Evolutionary conservation across 1,140 invertebrate species (phyloP).

Genomic region (Philopotamus ludificatus): DNA sequence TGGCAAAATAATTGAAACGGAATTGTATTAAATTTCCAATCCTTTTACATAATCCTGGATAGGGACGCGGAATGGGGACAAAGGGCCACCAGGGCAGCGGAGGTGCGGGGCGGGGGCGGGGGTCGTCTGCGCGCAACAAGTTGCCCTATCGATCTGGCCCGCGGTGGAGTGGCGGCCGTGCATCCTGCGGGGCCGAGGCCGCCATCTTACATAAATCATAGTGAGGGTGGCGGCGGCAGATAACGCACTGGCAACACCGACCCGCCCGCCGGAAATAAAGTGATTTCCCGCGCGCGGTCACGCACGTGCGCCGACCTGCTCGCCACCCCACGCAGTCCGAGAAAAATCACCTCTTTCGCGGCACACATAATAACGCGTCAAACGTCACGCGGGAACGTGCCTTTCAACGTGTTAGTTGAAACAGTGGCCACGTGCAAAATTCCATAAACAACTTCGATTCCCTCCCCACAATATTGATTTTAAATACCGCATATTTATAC

Average conservation of each 20-base stretch:
- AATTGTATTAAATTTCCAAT: constrained; percentile 24
- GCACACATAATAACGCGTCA: background rate
- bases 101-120: background rate
- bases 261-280: background rate
- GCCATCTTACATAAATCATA: constrained; percentile 26
- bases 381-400: background rate
- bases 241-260: constrained; percentile 15
- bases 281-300: background rate
- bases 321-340: no score
- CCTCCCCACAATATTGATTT: no score
- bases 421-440: background rate
- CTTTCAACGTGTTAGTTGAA: background rate
- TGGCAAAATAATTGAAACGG: constrained; percentile 19
- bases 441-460: no score
- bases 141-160: constrained; percentile 21
- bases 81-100: background rate
- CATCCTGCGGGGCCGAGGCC: background rate
- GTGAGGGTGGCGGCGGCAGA: constrained; percentile 12
- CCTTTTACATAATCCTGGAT: constrained; percentile 20
- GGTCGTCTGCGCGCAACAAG: constrained; percentile 22
- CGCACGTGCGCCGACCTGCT: no score
- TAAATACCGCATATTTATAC: no score
- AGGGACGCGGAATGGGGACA: background rate
- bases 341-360: no score
- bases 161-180: constrained; percentile 1